Base-by-base conservation (phyloP, 2,113 vertebrate species). In the Thalassoma bifasciatum region DNA sequence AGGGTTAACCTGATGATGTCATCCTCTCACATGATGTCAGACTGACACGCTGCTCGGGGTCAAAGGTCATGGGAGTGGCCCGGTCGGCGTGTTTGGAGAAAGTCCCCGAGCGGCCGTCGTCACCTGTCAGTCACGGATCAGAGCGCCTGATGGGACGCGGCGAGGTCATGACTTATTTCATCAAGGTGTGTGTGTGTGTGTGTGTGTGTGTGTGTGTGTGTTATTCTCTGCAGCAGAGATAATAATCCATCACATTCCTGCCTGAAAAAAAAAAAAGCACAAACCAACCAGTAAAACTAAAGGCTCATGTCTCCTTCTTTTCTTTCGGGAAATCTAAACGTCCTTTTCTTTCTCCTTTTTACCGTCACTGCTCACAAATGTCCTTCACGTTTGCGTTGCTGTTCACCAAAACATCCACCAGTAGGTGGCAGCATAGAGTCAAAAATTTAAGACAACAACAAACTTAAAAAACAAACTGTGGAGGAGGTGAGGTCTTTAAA, bases 1-100 rank as follows among this genome's bases (percentile, higher is more conserved):
- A 65, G 63, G 52, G 66, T 66, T 68, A 72, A 67, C 12, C 36
- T 47, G 72, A 86, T 56, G 83, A 89, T 70, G 77, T 87, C 85
- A 87, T 60, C 56, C 10, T 62, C 63, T 24, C 66, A n/a, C 17
- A 79, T 80, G 77, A 79, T 57, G 67, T 77, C 67, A 37, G 44
- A 58, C 70, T 58, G 61, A 74, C 84, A n/a, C n/a, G n/a, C n/a
- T n/a, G n/a, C n/a, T n/a, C 58, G 57, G 50, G 60, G 77, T 81
- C 2, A 71, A 57, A 79, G 65, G 66, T 85, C 66, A 72, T 2
- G 4, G 47, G 49, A 64, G 52, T 1, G n/a, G 40, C 52, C 57
- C 36, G 17, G n/a, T 59, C 22, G 16, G 4, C 23, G 8, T 67
- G 70, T 81, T 86, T 81, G 52, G 54, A 84, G 19, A 62, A 23